phyloP scores from a whole-genome alignment of 2,113 vertebrate genomes.

The Lates calcarifer region DNA sequence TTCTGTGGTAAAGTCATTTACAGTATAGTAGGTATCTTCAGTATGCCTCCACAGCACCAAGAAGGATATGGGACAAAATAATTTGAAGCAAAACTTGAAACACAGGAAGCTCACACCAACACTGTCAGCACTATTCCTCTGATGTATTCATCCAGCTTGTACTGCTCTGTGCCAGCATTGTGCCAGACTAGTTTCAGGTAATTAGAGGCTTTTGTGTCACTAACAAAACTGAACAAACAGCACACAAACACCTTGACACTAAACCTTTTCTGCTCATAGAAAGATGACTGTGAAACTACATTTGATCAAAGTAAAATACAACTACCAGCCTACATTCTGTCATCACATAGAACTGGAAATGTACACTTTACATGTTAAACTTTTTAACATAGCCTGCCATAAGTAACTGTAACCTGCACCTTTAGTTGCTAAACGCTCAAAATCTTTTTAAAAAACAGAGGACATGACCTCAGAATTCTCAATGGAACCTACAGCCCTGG shows the following conservation, averaged over 20 bases:
- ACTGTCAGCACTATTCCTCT: background rate
- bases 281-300: background rate
- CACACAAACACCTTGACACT: background rate
- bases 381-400: background rate
- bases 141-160: background rate
- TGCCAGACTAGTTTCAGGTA: background rate
- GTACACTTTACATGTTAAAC: background rate
- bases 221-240: background rate
- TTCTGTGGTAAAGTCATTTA: too few species aligned
- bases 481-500: conserved; percentile 20
- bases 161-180: background rate
- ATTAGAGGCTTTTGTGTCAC: background rate
- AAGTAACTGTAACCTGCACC: background rate
- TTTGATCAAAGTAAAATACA: background rate
- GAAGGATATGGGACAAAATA: background rate
- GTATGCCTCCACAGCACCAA: background rate
- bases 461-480: conserved; percentile 21
- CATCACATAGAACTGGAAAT: background rate
- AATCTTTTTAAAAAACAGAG: background rate
- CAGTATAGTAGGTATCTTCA: background rate
- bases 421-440: background rate
- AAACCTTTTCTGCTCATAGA: background rate
- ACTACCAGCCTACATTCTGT: background rate
- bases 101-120: background rate
- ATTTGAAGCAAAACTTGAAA: background rate